Evolutionary conservation across 2,888 invertebrate species (phyloP).

Genomic region (Geotrupes spiniger): DNA sequence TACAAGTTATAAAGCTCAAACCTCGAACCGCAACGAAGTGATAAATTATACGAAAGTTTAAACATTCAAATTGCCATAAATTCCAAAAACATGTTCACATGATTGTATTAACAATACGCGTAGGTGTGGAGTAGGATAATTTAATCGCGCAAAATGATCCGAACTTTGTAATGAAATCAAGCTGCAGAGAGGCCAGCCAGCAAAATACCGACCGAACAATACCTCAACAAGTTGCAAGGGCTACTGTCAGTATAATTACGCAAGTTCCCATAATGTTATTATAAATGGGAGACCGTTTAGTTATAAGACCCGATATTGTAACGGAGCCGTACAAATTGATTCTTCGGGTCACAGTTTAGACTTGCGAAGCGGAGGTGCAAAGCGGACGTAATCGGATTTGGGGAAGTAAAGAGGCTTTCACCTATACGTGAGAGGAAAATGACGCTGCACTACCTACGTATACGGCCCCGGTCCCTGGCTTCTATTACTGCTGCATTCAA

Average conservation of each 20-base stretch:
- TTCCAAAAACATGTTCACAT: conserved; percentile 7
- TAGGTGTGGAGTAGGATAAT: conserved; percentile 25
- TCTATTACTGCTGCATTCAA: conserved; percentile 8
- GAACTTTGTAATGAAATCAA: conserved; percentile 32
- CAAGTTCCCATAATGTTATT: conserved; percentile 33
- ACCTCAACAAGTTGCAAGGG: conserved; percentile 29
- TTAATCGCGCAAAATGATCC: conserved; percentile 27
- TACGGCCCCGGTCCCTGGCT: conserved; percentile 3
- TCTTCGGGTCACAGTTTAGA: conserved; percentile 36
- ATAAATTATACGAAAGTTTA: not conserved
- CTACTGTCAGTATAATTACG: conserved; percentile 30
- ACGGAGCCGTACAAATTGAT: conserved; percentile 35
- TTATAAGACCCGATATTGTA: conserved; percentile 29
- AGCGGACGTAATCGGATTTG: conserved; percentile 42
- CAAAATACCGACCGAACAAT: conserved; percentile 27
- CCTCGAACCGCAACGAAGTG: no score
- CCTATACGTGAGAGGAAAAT: conserved; percentile 9
- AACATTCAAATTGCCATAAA: not conserved
- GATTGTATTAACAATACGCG: conserved; percentile 17
- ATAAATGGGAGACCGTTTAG: conserved; percentile 32
- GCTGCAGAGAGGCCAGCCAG: conserved; percentile 27
- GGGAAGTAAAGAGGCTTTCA: conserved; percentile 37
- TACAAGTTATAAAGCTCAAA: no score
- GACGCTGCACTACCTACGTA: conserved; percentile 1
- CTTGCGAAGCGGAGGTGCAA: conserved; percentile 35